Conservation (phyloP, 2,888 invertebrate genomes). For the Ophraella communa region DNA sequence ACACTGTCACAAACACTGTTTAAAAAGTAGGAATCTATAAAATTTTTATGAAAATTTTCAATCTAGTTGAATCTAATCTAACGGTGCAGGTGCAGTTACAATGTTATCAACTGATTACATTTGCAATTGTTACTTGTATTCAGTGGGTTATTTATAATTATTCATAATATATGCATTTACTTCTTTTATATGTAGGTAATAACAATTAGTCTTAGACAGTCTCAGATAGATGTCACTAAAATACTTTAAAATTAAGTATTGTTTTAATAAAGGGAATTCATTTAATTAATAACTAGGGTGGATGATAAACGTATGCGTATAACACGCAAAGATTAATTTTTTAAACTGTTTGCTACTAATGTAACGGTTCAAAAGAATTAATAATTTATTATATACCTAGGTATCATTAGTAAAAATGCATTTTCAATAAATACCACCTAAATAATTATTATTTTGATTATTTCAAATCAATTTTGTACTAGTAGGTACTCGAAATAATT, state of each 20-base stretch:
- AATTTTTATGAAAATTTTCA: background rate
- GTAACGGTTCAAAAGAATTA: background rate
- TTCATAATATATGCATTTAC: no score
- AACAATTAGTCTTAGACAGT: background rate
- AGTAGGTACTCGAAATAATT: slow-evolving; percentile 20
- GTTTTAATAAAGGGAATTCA: no score
- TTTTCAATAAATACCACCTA: no score
- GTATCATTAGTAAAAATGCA: no score
- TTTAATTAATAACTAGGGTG: background rate
- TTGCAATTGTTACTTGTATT: no score
- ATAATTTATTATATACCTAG: no score
- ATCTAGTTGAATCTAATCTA: background rate
- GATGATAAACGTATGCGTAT: background rate
- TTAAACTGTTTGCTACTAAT: background rate
- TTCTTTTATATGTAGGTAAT: background rate
- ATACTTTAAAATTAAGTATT: background rate
- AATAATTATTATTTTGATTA: background rate
- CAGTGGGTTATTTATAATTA: no score
- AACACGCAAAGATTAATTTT: background rate
- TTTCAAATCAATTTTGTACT: slow-evolving; percentile 20
- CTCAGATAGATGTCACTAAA: background rate
- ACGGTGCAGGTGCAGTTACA: no score
- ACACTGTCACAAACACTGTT: background rate
- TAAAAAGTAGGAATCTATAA: slow-evolving; percentile 1
- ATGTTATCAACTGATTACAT: no score